Conservation (phyloP, 2,797 vertebrate species). For the Thripadectes ignobilis region DNA sequence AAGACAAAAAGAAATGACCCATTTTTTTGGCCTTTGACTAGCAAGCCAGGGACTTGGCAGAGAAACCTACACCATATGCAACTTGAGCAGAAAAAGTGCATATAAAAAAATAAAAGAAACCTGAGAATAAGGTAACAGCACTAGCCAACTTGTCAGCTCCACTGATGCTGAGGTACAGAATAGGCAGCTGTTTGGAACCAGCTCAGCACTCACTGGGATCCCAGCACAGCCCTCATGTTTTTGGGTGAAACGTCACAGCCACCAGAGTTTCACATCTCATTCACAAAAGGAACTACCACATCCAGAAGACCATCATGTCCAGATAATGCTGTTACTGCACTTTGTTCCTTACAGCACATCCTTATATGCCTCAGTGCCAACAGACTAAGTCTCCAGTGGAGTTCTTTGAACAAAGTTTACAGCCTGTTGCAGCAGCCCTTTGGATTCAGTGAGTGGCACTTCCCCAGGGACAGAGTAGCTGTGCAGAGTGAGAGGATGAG, state of each 20-base stretch:
- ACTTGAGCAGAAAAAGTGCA: neutral
- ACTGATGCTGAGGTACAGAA: neutral
- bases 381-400: neutral
- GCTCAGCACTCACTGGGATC: neutral
- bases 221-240: neutral
- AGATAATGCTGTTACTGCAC: neutral
- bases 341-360: neutral
- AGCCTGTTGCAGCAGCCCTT: neutral
- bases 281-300: neutral
- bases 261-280: neutral
- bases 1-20: neutral
- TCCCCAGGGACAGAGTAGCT: neutral
- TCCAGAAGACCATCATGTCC: neutral
- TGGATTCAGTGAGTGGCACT: neutral
- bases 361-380: neutral
- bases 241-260: neutral
- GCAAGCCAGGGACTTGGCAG: neutral
- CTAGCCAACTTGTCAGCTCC: neutral
- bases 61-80: neutral
- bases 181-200: neutral
- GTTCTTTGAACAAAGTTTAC: neutral
- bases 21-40: neutral
- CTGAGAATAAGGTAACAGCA: constrained; percentile 20
- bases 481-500: neutral
- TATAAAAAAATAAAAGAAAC: neutral